Percentiles rank a stretch among this genome's conserved stretches.
phyloP scores from a whole-genome alignment of 2,888 invertebrate species.

The Drosophila antonietae region DNA sequence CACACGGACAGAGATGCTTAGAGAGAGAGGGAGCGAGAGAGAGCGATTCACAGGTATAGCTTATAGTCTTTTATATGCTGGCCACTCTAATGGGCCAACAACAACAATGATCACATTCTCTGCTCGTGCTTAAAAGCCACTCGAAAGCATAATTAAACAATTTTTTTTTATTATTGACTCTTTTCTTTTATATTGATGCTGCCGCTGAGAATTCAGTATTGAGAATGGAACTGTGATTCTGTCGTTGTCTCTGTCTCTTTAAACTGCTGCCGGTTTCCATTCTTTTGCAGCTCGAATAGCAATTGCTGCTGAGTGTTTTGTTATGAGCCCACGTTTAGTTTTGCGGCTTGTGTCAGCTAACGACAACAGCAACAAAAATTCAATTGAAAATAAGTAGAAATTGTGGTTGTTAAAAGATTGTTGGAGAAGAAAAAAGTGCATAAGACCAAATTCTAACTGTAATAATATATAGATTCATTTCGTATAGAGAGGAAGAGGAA shows the following conservation, averaged over 20 bases:
- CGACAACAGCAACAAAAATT: slow-evolving; percentile 41
- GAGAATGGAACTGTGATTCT: slow-evolving; percentile 40
- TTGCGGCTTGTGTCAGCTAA: slow-evolving; percentile 48
- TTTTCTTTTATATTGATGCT: slow-evolving; percentile 65
- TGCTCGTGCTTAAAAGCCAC: slow-evolving; percentile 72
- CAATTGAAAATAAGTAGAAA: slow-evolving; percentile 63
- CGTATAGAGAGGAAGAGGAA: background rate
- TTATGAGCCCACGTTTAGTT: slow-evolving; percentile 59
- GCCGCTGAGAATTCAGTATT: slow-evolving; percentile 29
- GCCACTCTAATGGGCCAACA: slow-evolving; percentile 60
- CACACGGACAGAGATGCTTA: slow-evolving; percentile 25
- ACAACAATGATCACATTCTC: slow-evolving; percentile 69
- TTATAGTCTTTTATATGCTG: slow-evolving; percentile 31
- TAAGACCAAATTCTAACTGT: slow-evolving; percentile 47
- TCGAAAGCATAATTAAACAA: slow-evolving; percentile 78
- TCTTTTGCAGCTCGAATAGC: slow-evolving; percentile 30
- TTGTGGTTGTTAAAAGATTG: slow-evolving; percentile 62
- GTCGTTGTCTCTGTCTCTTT: slow-evolving; percentile 19
- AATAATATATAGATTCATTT: slow-evolving; percentile 7
- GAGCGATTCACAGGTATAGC: background rate
- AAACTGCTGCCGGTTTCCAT: slow-evolving; percentile 44
- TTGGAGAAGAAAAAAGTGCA: slow-evolving; percentile 32
- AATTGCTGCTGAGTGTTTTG: slow-evolving; percentile 49
- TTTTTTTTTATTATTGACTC: slow-evolving; percentile 74
- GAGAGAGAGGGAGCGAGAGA: background rate